Evolutionary conservation across 2,113 vertebrate species (phyloP), one percentile per base, ranked within the genome.

Genomic region (Cryptomyrus ogoouensis): DNA sequence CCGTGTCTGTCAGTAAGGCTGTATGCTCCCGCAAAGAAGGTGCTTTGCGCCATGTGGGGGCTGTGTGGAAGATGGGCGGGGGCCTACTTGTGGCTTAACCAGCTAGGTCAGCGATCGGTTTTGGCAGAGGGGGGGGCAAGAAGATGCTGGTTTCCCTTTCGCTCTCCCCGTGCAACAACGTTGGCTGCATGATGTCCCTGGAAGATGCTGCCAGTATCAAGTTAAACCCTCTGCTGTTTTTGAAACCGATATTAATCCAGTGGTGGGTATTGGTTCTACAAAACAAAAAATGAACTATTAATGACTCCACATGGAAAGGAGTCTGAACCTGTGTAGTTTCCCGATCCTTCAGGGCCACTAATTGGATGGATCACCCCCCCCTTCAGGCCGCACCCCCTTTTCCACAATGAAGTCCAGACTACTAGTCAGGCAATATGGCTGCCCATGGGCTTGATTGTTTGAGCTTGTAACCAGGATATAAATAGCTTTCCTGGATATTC

Each of bases 181-280:
- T 27, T 87, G 89, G 88, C 50, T 91, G 89, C 17, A 46, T 91
- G 90, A 90, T 89, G 89, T 66, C 92, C 91, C 3, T 66, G 47
- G 27, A 49, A 87, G 15, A 53, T 52, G 86, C 1, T 42, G 83
- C 35, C 13, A 39, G 74, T 19, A 42, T 39, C 35, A 80, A 39
- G 74, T 80, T 39, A 80, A 77, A 39, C 35, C 74, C 31, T 17
- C 74, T 80, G n/a, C 13, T 17, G 15, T 4, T 70, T 13, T 70
- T 31, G 62, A 70, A 70, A 70, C 62, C 0, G 27, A 70, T 70
- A 70, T 70, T 88, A 24, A 46, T 47, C 39, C 12, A 27, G 42
- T 62, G 56, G 4, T 19, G 9, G 42, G 42, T 47, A n/a, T 46
- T 80, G 87, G n/a, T 62, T 47, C n/a, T 5, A 31, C 21, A 70